Evolutionary conservation across 2,113 vertebrate genomes (phyloP).

Genomic region (Sclerurus mexicanus): DNA sequence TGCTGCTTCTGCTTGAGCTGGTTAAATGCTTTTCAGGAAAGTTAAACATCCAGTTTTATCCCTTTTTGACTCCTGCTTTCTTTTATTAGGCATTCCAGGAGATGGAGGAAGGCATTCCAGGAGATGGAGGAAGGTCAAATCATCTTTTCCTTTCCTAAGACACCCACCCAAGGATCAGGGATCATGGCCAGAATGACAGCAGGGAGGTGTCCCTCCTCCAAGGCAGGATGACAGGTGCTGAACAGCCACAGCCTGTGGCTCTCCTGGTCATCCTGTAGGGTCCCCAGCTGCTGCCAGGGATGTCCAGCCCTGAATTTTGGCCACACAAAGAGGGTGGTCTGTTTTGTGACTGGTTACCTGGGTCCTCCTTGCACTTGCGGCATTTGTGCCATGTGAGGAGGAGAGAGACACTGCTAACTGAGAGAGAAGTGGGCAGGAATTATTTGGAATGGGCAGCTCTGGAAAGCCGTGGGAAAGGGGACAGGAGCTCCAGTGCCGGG

Average conservation of each 20-base stretch:
- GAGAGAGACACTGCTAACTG: background rate
- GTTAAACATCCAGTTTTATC: background rate
- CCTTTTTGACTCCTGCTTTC: background rate
- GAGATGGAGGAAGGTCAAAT: background rate
- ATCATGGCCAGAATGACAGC: rapidly evolving
- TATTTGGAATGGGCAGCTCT: background rate
- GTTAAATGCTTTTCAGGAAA: background rate
- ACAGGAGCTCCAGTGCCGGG: background rate
- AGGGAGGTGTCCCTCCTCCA: background rate
- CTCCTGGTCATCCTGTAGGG: background rate
- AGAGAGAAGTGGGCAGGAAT: background rate
- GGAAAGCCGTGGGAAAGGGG: background rate
- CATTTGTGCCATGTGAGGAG: background rate
- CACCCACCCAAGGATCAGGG: background rate
- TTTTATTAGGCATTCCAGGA: background rate
- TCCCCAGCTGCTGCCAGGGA: background rate
- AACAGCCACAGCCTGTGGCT: background rate
- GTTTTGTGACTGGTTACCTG: background rate
- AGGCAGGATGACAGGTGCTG: background rate
- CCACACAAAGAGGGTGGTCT: rapidly evolving
- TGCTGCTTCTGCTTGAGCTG: background rate
- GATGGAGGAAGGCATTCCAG: background rate
- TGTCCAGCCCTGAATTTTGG: background rate
- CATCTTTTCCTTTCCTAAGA: background rate
- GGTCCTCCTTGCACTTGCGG: rapidly evolving